Evolutionary conservation across 2,113 vertebrate genomes (phyloP), one percentile per base, ranked within the genome.

Genomic region (Vireo altiloquus): DNA sequence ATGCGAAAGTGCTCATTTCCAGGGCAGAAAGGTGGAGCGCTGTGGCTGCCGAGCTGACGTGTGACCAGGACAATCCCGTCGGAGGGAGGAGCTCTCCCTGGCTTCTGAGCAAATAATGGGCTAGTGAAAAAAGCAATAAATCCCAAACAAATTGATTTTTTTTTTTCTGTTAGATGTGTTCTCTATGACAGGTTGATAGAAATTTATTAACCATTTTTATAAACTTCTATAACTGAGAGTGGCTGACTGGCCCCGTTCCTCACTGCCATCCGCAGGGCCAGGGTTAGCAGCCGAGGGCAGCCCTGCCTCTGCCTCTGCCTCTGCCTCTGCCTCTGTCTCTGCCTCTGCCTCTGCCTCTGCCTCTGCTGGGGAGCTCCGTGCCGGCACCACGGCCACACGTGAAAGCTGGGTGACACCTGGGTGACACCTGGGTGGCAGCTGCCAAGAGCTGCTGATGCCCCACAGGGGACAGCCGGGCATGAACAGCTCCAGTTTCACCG

Each of bases 181-280:
- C 44, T 57, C 77, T 11, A 2, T 30, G 31, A 44, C 42, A 60
- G 18, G 13, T 1, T 35, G 44, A 71, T 22, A 21, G 75, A 49
- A 17, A 56, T 21, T 59, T 39, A 56, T 80, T 15, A 28, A 71
- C 27, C 33, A 22, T 19, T 37, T 83, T 47, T 47, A 31, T 7
- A 16, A 37, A 54, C n/a, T 31, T 56, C 33, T 42, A 7, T 39
- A 59, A 27, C 18, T 27, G 37, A 46, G 35, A 23, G 28, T 27
- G 46, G 4, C 24, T 10, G 15, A 16, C 50, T 18, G 83, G 25
- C 17, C 18, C n/a, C 10, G 1, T 64, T 64, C 21, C 39, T n/a
- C 28, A 9, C 9, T 23, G 22, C 59, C 33, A 37, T 7, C n/a
- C 0, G 0, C 47, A 65, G 54, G 2, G 1, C 64, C 60, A 6